Base-by-base conservation (phyloP, 2,797 vertebrate genomes). In the Scyliorhinus canicula region DNA sequence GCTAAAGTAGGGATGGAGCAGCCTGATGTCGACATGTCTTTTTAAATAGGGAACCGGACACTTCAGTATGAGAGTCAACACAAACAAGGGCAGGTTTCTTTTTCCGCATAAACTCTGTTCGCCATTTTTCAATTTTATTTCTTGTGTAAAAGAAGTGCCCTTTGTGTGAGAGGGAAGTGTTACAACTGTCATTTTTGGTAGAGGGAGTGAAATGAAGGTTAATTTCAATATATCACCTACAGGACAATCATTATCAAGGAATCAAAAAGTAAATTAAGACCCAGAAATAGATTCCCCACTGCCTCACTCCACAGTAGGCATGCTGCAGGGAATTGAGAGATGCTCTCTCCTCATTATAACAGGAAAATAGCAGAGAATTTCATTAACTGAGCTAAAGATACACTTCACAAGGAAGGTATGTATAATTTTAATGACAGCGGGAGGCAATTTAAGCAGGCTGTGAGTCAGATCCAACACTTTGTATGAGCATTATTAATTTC, bases 241-340 rank as follows among this genome's bases (percentile, higher is more conserved):
- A 98, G 97, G 97, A 98, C 97, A 97, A 97, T 97, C 97, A 98
- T 98, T 97, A 97, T 98, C 97, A 97, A 96, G 97, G 97, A 98
- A 98, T 98, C 97, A 97, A 97, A 97, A 97, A 97, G 97, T 98
- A 98, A 97, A 98, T 98, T 97, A 97, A 97, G 97, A 97, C 97
- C 97, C 97, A 97, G 97, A 98, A 98, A 98, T 98, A 98, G 97
- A 96, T 85, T 97, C 97, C 96, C 95, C 93, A 52, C 44, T 74
- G 65, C 69, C 69, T 60, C n/a, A 91, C 65, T 52, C 93, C 67
- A 74, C 93, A 94, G 93, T 52, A 52, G 65, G 93, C 69, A 94
- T 74, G 65, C 93, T 94, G 93, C 67, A 71, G 93, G 93, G 93
- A 94, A 74, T 94, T 74, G 93, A 94, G 69, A 94, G 67, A 74